Percentiles rank a stretch among this genome's conserved stretches.
phyloP scores from a whole-genome alignment of 2,113 vertebrate genomes.

The Micromys minutus region DNA sequence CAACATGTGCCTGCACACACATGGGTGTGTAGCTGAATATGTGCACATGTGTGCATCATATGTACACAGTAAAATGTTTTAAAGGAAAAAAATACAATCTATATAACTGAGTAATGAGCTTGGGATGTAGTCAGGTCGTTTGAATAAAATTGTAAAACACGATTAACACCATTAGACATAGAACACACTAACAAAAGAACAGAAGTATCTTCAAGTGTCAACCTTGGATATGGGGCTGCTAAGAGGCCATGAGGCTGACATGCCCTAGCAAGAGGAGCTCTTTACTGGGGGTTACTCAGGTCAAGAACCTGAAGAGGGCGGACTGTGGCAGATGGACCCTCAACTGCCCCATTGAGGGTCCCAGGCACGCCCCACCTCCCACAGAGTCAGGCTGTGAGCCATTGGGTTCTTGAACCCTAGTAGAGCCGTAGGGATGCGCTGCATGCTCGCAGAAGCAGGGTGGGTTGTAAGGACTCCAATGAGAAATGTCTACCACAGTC shows the following conservation, averaged over 20 bases:
- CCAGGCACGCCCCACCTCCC: no score
- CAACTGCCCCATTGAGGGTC: fast-evolving
- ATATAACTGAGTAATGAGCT: neutral
- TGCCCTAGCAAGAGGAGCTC: neutral
- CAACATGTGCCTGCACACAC: neutral
- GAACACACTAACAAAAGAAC: neutral
- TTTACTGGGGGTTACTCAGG: neutral
- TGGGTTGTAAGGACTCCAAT: neutral
- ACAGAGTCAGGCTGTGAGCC: neutral
- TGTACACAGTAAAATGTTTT: neutral
- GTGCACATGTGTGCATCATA: neutral
- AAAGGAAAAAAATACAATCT: neutral
- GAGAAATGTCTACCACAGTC: neutral
- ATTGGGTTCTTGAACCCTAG: no score
- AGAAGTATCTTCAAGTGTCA: neutral
- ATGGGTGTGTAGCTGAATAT: neutral
- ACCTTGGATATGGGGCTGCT: neutral
- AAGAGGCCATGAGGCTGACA: neutral
- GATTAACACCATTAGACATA: neutral
- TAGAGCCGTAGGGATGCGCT: no score
- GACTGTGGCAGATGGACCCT: no score
- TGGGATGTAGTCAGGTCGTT: neutral
- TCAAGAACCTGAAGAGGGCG: neutral
- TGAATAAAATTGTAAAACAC: neutral
- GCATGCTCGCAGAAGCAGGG: no score